Conservation (phyloP, 2,888 invertebrate genomes). For the Omphaloscelis lunosa region DNA sequence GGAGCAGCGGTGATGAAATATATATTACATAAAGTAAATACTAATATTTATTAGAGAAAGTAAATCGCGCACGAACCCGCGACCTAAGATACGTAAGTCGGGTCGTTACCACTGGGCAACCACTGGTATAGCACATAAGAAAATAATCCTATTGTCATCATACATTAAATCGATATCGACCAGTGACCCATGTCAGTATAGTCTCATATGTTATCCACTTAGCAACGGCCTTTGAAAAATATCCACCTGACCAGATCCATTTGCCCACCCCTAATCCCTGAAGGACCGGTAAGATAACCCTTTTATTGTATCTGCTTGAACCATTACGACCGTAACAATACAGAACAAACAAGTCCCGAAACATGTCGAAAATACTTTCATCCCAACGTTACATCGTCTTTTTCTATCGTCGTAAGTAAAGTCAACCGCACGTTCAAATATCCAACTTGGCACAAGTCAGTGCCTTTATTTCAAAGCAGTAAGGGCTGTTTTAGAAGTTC, state of each 20-base stretch:
- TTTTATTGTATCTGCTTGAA: constrained; percentile 4
- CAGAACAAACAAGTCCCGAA: background rate
- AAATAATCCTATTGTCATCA: background rate
- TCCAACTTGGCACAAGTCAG: background rate
- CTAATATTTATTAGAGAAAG: too few relatives aligned
- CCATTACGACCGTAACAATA: background rate
- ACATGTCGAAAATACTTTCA: background rate
- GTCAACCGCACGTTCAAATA: background rate
- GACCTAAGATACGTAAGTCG: background rate
- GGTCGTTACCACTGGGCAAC: too few relatives aligned
- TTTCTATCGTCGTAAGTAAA: background rate
- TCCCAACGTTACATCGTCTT: background rate
- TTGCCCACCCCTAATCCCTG: background rate
- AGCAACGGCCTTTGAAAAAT: background rate
- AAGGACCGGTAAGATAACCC: background rate
- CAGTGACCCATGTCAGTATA: too few relatives aligned
- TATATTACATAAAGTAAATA: too few relatives aligned
- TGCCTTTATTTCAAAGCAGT: background rate
- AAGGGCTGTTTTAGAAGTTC: background rate
- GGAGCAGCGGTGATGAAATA: background rate
- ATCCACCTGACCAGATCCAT: background rate
- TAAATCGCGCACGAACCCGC: background rate
- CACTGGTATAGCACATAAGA: background rate
- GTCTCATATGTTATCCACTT: background rate
- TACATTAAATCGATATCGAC: background rate